Conservation (phyloP, 2,888 invertebrate species). For the Neelides folsomi region DNA sequence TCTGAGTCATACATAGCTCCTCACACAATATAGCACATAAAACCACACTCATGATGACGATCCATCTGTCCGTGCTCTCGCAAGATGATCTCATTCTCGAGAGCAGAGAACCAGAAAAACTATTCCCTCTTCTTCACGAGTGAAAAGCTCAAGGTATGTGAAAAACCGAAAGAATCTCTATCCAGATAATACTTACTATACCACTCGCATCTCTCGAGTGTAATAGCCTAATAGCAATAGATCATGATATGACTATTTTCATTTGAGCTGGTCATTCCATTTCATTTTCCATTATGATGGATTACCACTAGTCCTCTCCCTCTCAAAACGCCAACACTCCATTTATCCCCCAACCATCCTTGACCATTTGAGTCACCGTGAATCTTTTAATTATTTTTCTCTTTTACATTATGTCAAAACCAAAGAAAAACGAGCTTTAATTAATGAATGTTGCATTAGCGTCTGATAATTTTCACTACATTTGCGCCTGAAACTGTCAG, state of each 20-base stretch:
- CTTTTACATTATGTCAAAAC: no score
- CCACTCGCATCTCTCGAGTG: neutral
- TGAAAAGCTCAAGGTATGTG: neutral
- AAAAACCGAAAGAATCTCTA: neutral
- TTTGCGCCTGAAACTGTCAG: no score
- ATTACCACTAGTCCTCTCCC: slow-evolving; percentile 7
- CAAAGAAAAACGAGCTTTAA: no score
- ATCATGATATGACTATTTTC: slow-evolving; percentile 10
- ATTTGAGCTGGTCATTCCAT: slow-evolving; percentile 11
- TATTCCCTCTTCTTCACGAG: slow-evolving; percentile 6
- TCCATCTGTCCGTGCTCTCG: slow-evolving; percentile 7
- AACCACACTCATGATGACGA: slow-evolving; percentile 3
- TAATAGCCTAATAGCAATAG: slow-evolving; percentile 3
- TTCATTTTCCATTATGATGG: slow-evolving; percentile 11
- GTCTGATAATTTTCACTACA: no score
- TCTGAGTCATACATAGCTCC: no score
- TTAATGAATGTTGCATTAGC: no score
- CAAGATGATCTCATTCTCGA: slow-evolving; percentile 4
- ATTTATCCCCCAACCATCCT: slow-evolving; percentile 27
- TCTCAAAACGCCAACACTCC: slow-evolving; percentile 19
- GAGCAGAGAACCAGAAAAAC: slow-evolving; percentile 5
- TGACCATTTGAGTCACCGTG: slow-evolving; percentile 16
- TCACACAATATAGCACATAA: no score
- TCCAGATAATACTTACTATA: no score
- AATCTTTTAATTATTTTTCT: no score